Conservation (phyloP, 2,113 vertebrate genomes). For the Crotalus tigris region DNA sequence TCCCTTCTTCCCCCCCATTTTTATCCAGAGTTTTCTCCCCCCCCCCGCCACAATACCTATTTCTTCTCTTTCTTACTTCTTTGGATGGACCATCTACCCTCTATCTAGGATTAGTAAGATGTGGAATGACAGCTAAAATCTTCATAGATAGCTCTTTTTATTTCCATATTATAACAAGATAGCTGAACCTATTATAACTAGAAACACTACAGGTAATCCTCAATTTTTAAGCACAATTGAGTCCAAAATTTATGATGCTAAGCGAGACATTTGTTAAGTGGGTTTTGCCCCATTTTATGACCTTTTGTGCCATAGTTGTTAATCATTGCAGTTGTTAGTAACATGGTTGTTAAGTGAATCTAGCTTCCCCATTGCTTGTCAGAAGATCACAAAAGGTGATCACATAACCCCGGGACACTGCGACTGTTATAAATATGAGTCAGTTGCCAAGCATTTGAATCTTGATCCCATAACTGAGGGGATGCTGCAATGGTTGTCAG, state of each 20-base stretch:
- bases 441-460: not conserved
- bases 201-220: not conserved
- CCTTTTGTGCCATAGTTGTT: not conserved
- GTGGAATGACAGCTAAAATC: not conserved
- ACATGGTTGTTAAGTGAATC: not conserved
- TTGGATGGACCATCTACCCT: not conserved
- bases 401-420: not conserved
- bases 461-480: not conserved
- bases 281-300: not conserved
- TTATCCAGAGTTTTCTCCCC: not conserved
- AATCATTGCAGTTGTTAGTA: not conserved
- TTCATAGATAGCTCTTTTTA: not conserved
- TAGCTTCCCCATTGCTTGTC: not conserved
- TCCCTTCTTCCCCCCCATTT: not conserved
- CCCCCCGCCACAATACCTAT: not conserved
- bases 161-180: not conserved
- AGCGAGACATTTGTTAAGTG: not conserved
- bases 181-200: not conserved
- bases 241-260: not conserved
- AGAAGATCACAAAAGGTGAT: not conserved
- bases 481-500: not conserved
- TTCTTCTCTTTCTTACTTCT: not conserved
- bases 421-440: not conserved
- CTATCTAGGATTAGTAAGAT: not conserved
- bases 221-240: not conserved